These are phyloP conservation scores for Caenorhabditis macrosperma DNA, from an alignment of 2,888 invertebrate species.

Conservation along the genomic window DNA sequence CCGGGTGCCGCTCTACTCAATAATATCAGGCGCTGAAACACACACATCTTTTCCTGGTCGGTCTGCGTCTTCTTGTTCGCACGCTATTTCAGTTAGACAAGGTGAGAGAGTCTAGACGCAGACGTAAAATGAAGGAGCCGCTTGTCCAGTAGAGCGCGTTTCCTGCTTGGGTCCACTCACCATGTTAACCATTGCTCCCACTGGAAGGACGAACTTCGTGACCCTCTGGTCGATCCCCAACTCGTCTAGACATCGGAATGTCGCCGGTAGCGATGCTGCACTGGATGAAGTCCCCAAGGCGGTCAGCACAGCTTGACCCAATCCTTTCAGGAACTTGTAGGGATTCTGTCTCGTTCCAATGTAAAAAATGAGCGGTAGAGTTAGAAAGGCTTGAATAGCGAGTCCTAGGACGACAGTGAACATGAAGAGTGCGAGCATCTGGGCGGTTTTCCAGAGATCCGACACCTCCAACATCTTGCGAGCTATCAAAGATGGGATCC, in stretches of 20 bases:
- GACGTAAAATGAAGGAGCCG: too few species aligned
- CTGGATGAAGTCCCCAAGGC: constrained; percentile 85
- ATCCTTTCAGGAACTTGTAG: constrained; percentile 82
- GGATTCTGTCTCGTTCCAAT: constrained; percentile 81
- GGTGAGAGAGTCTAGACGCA: too few species aligned
- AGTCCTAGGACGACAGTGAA: constrained; percentile 83
- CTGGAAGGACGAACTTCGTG: constrained; percentile 84
- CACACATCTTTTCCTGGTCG: too few species aligned
- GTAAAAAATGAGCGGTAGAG: constrained; percentile 84
- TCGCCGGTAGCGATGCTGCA: constrained; percentile 85
- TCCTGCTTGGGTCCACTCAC: too few species aligned
- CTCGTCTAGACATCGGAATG: constrained; percentile 85
- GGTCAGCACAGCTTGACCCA: constrained; percentile 85
- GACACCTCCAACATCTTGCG: constrained; percentile 85
- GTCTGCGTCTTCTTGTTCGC: too few species aligned
- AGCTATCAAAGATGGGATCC: constrained; percentile 85
- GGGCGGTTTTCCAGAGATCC: constrained; percentile 82
- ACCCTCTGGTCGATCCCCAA: constrained; percentile 84
- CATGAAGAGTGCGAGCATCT: constrained; percentile 85
- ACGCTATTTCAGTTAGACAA: too few species aligned
- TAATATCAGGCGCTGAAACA: too few species aligned
- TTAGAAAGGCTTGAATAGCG: constrained; percentile 84
- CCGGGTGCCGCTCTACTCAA: too few species aligned
- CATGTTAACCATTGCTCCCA: constrained; percentile 86
- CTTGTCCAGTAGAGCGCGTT: too few species aligned